Percentiles rank a stretch among this genome's conserved stretches.
Conservation (phyloP, 2,888 invertebrate genomes). For the Ctenicera cuprea region DNA sequence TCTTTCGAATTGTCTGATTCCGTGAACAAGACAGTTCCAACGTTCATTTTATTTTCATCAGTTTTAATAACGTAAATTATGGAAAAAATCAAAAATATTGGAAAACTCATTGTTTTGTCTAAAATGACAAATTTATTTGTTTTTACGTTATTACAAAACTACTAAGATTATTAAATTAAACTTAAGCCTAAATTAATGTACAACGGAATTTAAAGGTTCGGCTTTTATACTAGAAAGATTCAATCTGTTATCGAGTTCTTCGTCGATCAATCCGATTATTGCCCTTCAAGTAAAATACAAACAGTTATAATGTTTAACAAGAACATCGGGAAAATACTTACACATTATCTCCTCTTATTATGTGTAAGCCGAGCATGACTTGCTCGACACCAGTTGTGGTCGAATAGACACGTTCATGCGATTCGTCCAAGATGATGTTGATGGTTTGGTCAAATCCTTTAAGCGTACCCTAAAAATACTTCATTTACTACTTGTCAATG, state of each 20-base stretch:
- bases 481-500: not conserved
- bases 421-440: constrained; percentile 97
- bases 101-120: not conserved
- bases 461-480: constrained; percentile 86
- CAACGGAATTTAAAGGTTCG: constrained; percentile 88
- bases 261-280: constrained; percentile 89
- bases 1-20: constrained; percentile 65
- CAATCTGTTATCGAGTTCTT: constrained; percentile 86
- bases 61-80: not conserved
- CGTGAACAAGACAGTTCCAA: constrained; percentile 69
- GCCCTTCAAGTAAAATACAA: constrained; percentile 74
- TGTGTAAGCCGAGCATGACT: constrained; percentile 97
- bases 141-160: not conserved
- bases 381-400: constrained; percentile 93
- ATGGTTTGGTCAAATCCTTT: constrained; percentile 99
- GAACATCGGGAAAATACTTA: constrained; percentile 73
- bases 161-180: not conserved
- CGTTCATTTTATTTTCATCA: constrained; percentile 46
- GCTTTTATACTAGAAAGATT: constrained; percentile 88
- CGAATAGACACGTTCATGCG: constrained; percentile 98
- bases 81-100: not conserved
- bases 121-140: constrained; percentile 3
- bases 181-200: constrained; percentile 77
- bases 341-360: constrained; percentile 98
- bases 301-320: constrained; percentile 43